Percentiles rank a stretch among this genome's conserved stretches.
These are phyloP conservation scores for Radopholus similis DNA, from an alignment of 1,140 invertebrate species.

Conservation along the genomic window DNA sequence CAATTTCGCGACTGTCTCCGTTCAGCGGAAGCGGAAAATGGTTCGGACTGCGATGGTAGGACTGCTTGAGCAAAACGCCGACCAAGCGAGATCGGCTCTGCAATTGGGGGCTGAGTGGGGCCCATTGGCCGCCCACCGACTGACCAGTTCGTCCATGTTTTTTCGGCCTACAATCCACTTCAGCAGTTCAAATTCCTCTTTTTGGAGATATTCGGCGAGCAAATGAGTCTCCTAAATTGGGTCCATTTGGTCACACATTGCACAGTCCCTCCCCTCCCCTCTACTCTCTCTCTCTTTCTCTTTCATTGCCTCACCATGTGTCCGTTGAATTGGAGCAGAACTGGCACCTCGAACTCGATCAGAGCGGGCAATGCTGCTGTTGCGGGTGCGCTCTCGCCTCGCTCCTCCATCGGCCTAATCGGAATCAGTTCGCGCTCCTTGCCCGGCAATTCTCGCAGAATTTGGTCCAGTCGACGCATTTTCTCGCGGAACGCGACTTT, in stretches of 20 bases:
- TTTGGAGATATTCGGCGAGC: constrained; percentile 22
- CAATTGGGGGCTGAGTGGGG: too few relatives aligned
- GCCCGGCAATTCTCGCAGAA: constrained; percentile 19
- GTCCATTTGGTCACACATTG: neutral
- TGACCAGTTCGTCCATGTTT: constrained; percentile 24
- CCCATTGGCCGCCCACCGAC: too few relatives aligned
- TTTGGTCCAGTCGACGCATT: constrained; percentile 9
- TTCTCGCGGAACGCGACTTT: constrained; percentile 30
- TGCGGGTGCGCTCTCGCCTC: neutral
- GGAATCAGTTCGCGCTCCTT: constrained; percentile 29
- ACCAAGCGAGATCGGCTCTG: constrained; percentile 35
- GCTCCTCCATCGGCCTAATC: constrained; percentile 1
- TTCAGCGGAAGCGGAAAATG: constrained; percentile 32
- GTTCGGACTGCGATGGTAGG: constrained; percentile 25
- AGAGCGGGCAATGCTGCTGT: constrained; percentile 28
- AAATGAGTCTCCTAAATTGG: constrained; percentile 35
- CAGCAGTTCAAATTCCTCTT: constrained; percentile 25
- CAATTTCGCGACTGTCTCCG: constrained; percentile 24
- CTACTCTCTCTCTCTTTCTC: neutral
- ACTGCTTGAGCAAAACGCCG: constrained; percentile 26
- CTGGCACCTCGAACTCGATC: constrained; percentile 39
- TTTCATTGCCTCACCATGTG: constrained; percentile 17
- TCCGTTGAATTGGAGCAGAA: constrained; percentile 38
- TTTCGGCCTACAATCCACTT: constrained; percentile 11
- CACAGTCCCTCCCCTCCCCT: neutral